These are phyloP conservation scores for Porites rus DNA, from an alignment of 92 coral and sea anemone genomes.

Conservation along the genomic window DNA sequence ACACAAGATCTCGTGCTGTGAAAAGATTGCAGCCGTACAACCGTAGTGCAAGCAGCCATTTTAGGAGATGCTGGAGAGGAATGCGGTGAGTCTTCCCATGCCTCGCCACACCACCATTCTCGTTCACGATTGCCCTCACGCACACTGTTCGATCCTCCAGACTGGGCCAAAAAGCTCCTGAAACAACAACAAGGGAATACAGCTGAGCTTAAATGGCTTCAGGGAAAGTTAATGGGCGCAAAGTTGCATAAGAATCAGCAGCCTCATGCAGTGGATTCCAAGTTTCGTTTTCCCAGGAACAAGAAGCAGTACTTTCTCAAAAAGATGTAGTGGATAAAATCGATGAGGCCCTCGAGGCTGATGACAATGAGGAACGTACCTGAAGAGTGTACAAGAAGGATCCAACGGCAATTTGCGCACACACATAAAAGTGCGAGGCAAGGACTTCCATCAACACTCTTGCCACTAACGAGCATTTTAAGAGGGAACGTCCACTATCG, in stretches of 20 bases:
- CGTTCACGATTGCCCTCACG: slow-evolving; percentile 2
- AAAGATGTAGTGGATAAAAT: neutral
- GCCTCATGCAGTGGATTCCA: slow-evolving; percentile 12
- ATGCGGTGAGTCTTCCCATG: neutral
- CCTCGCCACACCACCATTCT: neutral
- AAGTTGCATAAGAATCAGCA: neutral
- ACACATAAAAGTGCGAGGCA: slow-evolving; percentile 30
- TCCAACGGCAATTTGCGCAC: slow-evolving; percentile 11
- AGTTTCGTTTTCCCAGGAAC: slow-evolving; percentile 54
- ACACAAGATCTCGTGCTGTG: no score
- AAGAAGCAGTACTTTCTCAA: slow-evolving; percentile 49
- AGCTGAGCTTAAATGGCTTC: slow-evolving; percentile 7
- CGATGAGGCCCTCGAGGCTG: neutral
- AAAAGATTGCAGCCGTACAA: no score
- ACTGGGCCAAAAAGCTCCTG: slow-evolving; percentile 49
- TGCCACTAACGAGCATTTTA: slow-evolving; percentile 14
- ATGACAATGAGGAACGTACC: neutral
- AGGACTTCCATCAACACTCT: slow-evolving; percentile 23
- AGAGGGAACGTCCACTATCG: neutral
- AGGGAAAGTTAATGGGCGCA: slow-evolving; percentile 11
- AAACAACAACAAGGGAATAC: slow-evolving; percentile 38
- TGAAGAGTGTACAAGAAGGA: slow-evolving; percentile 12
- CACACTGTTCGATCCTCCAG: slow-evolving; percentile 17
- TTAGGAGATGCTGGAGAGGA: neutral
- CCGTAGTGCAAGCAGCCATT: no score